These are phyloP conservation scores for Mesembrinibis cayennensis DNA, from an alignment of 2,113 vertebrate genomes.

Conservation along the genomic window DNA sequence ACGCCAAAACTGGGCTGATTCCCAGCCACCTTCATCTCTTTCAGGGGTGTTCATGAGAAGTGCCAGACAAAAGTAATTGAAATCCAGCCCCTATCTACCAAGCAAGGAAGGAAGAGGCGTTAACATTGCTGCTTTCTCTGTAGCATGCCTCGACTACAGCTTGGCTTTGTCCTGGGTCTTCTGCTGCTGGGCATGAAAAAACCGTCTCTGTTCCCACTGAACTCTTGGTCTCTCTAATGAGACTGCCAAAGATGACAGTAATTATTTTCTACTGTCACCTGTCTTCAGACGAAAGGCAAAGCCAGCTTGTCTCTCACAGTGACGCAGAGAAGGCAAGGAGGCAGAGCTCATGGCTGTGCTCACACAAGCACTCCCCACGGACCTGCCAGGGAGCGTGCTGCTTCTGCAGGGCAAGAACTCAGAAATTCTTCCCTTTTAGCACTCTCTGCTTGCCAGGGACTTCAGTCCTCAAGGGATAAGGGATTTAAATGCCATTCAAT, in stretches of 20 bases:
- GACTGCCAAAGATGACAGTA: not conserved
- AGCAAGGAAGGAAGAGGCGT: not conserved
- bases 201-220: not conserved
- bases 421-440: not conserved
- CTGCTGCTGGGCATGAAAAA: not conserved
- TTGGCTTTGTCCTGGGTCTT: not conserved
- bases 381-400: accelerated
- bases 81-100: not conserved
- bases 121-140: not conserved
- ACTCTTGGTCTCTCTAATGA: not conserved
- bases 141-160: not conserved
- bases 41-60: not conserved
- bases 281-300: not conserved
- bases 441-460: not conserved
- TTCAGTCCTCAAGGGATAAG: not conserved
- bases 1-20: not conserved
- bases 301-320: not conserved
- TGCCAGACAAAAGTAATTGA: not conserved
- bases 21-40: not conserved
- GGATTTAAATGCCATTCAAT: not conserved
- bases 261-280: not conserved
- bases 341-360: not conserved
- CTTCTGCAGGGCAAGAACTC: not conserved
- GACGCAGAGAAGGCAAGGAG: not conserved
- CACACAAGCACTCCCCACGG: accelerated